Evolutionary conservation across 2,888 invertebrate species (phyloP), one percentile per base, ranked within the genome.

Genomic region (Nomada ruficornis): DNA sequence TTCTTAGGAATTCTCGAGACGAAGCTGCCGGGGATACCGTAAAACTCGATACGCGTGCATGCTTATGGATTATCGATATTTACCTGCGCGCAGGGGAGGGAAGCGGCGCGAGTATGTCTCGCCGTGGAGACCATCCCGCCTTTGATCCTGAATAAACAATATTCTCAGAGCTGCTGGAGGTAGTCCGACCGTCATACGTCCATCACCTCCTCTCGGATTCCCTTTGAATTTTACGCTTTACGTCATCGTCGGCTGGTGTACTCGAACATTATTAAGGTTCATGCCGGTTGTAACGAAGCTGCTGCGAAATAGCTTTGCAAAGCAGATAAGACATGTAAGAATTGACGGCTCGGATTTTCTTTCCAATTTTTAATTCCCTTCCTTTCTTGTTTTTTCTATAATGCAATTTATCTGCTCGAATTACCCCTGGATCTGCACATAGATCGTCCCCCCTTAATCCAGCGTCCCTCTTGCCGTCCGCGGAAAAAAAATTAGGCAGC

Each of bases 191-290:
- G 87, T 85, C 87, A 91, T 92, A 91, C 89, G 89, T 90, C 89
- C 80, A 75, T 68, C 80, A 85, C 83, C 86, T 73, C 63, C 77
- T 87, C 78, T 86, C 83, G 85, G 86, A 91, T 92, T 92, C 91
- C 85, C 91, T 92, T 93, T 92, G 91, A 92, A 91, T 91, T 91
- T 90, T 88, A 83, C 90, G 90, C 89, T 91, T 88, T 88, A 87
- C 85, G 86, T 81, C 84, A 84, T 83, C 88, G 82, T 85, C 85
- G 87, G 87, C 84, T 75, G 77, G 54, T 81, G 60, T 82, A 57
- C 80, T 73, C 83, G 81, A 87, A 90, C 87, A 91, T 91, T 91
- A 91, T 91, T 90, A 89, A 88, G 62, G n/a, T 55, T 54, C 79
- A 36, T 52, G 80, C 85, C 77, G 73, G 59, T 65, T 69, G 70